phyloP scores from a whole-genome alignment of 2,888 invertebrate species.

The Ectropis crepuscularia region DNA sequence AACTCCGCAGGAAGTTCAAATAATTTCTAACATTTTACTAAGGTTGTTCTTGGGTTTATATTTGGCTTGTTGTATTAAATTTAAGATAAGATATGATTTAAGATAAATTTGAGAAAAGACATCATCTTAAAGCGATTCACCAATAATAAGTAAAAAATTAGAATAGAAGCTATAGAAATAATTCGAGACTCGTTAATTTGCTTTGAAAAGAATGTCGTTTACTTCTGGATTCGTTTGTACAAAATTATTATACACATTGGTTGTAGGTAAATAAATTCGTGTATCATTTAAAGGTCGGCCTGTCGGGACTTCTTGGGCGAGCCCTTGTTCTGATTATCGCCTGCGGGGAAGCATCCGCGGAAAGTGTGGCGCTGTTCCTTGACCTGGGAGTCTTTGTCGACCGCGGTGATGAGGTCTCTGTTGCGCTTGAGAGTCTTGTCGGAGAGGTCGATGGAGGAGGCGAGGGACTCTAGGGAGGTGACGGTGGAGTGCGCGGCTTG shows the following conservation, averaged over 20 bases:
- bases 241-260: background rate
- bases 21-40: too few species aligned
- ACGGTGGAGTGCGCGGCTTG: conserved; percentile 72
- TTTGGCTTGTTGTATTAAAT: too few species aligned
- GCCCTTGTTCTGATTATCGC: conserved; percentile 53
- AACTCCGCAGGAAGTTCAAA: too few species aligned
- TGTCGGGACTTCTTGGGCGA: conserved; percentile 62
- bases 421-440: conserved; percentile 59
- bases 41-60: too few species aligned
- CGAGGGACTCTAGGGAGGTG: conserved; percentile 84
- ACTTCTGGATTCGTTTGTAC: background rate
- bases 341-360: conserved; percentile 60
- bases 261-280: conserved; percentile 27
- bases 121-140: too few species aligned
- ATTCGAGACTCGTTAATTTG: too few species aligned
- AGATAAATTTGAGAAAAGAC: too few species aligned
- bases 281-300: conserved; percentile 30
- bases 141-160: too few species aligned
- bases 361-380: conserved; percentile 67
- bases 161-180: too few species aligned
- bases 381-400: conserved; percentile 68
- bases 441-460: conserved; percentile 64
- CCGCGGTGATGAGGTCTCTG: conserved; percentile 48
- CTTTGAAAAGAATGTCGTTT: too few species aligned
- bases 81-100: too few species aligned